Evolutionary conservation across 1,140 invertebrate genomes (phyloP), one percentile per base, ranked within the genome.

Genomic region (Drosophila nebulosa): DNA sequence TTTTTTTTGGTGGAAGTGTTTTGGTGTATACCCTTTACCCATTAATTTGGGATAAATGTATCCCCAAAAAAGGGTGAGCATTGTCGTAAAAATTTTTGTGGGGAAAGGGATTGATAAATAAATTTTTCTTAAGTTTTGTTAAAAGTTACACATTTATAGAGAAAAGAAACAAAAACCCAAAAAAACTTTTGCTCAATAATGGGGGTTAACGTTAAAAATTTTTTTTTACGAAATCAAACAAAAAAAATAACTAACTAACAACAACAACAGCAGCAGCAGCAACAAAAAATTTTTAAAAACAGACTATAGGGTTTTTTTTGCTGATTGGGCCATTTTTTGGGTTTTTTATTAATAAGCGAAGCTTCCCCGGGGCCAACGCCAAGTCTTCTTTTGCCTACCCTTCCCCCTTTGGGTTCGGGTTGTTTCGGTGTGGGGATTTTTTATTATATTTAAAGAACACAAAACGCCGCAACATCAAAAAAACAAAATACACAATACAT

Each of bases 341-440:
- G 60, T 74, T 64, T 32, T 69, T 74, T 59, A 69, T 76, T 68
- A 68, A 76, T 73, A 73, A 73, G 36, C 56, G 64, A 42, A 27
- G 60, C 60, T 76, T 76, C 74, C 74, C 73, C n/a, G n/a, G n/a
- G 74, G 51, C 69, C 59, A 55, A 75, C 59, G 59, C 50, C 30
- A 57, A 55, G 32, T 59, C 26, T 56, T 14, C 55, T 55, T n/a
- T 51, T 42, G 30, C 60, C 64, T 55, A 64, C 69, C 74, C n/a
- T n/a, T 76, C 73, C 69, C 73, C 69, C 74, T 76, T 68, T 58
- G n/a, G n/a, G 59, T 42, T 51, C 51, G 58, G 24, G 50, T 4
- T 26, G 42, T 32, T 56, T 62, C 50, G 50, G 35, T 69, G 50
- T 55, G n/a, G 66, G 35, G 69, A 63, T 60, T 63, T 63, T 57